A percentile compares a stretch with the other conserved stretches of the same genome.
These are phyloP conservation scores for Subacronicta megacephala DNA, from an alignment of 2,888 invertebrate genomes.

Conservation along the genomic window DNA sequence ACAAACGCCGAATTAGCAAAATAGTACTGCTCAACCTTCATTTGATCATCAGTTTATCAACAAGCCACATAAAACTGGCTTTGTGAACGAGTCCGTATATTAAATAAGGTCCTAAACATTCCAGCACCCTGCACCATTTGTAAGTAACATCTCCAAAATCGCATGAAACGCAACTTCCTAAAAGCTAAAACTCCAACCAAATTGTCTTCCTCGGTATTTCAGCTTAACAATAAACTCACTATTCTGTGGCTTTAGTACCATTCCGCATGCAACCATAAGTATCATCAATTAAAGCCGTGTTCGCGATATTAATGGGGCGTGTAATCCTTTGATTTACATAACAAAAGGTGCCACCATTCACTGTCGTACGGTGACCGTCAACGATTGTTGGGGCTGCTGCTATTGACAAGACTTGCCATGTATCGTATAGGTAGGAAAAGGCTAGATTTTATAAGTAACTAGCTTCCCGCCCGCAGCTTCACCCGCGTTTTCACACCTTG, in stretches of 20 bases:
- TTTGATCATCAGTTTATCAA: no score
- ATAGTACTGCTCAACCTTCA: no score
- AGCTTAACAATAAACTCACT: conserved; percentile 24
- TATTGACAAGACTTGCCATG: conserved; percentile 34
- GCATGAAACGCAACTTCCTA: not conserved
- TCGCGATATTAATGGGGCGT: conserved; percentile 69
- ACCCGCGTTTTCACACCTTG: no score
- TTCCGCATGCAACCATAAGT: conserved; percentile 36
- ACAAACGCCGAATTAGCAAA: no score
- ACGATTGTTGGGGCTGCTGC: conserved; percentile 32
- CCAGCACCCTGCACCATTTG: not conserved
- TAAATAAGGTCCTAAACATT: not conserved
- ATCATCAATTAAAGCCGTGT: conserved; percentile 68
- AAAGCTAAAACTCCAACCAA: conserved; percentile 13
- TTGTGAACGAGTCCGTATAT: not conserved
- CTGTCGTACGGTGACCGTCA: conserved; percentile 38
- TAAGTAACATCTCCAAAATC: not conserved
- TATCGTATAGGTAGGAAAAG: conserved; percentile 10
- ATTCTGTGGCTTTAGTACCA: conserved; percentile 18
- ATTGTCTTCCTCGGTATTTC: conserved; percentile 10
- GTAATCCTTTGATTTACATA: conserved; percentile 76
- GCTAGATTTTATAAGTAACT: conserved; percentile 11
- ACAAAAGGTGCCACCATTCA: conserved; percentile 63
- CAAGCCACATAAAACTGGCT: no score
- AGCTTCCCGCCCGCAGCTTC: no score